These are phyloP conservation scores for Pygoscelis adeliae DNA, from an alignment of 2,113 vertebrate species.

Conservation along the genomic window DNA sequence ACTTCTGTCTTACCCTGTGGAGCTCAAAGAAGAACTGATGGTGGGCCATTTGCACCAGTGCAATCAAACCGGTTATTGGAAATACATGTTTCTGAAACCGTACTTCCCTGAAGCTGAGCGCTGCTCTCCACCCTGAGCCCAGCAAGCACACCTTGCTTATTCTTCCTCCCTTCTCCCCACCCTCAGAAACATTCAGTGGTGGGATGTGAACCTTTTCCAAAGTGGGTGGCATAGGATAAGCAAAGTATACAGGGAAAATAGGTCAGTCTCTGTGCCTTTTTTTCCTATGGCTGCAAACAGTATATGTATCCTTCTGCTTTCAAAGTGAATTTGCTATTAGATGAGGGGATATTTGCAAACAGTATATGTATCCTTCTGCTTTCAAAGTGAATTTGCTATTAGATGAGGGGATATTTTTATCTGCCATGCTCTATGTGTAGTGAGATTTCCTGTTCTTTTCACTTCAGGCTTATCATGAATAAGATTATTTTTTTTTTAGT, in stretches of 20 bases:
- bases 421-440: background rate
- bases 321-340: background rate
- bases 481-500: background rate
- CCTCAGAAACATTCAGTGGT: background rate
- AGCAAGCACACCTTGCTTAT: background rate
- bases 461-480: background rate
- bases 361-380: background rate
- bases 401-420: background rate
- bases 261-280: background rate
- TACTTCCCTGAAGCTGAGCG: background rate
- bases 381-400: background rate
- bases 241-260: background rate
- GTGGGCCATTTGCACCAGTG: background rate
- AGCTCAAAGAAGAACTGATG: background rate
- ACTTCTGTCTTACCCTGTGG: background rate
- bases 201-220: background rate
- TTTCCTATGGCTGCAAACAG: background rate
- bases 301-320: background rate
- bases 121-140: background rate
- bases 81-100: rapidly evolving
- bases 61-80: background rate
- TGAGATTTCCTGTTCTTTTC: background rate
- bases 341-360: background rate
- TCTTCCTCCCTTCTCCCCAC: background rate
- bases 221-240: background rate